phyloP scores from a whole-genome alignment of 2,888 invertebrate species.

The Lasius platythorax region DNA sequence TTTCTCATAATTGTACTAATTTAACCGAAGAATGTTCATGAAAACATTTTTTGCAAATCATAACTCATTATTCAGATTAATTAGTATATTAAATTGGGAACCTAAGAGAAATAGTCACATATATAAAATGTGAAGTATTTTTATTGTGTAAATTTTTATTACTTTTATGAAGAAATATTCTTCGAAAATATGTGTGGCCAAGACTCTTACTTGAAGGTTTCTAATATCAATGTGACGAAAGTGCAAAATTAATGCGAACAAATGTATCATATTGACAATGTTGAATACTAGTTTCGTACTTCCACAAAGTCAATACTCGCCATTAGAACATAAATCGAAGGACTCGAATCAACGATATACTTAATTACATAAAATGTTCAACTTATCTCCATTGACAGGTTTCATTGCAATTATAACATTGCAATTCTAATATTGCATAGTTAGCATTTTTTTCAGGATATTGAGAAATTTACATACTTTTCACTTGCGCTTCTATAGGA shows the following conservation, averaged over 20 bases:
- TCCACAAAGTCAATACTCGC: conserved; percentile 51
- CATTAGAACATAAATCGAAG: conserved; percentile 39
- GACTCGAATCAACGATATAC: conserved; percentile 21
- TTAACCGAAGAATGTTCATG: too few species aligned
- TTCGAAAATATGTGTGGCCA: neutral
- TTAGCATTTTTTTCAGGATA: neutral
- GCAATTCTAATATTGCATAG: neutral
- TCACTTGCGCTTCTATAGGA: neutral
- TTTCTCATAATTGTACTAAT: too few species aligned
- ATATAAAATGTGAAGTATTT: neutral
- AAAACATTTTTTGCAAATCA: neutral
- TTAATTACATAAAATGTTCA: conserved; percentile 18
- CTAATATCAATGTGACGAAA: neutral
- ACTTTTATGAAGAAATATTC: neutral
- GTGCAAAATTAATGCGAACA: conserved; percentile 12
- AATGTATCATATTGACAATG: conserved; percentile 33
- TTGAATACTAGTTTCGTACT: conserved; percentile 42
- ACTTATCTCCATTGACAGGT: conserved; percentile 10
- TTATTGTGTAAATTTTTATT: neutral
- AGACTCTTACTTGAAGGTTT: neutral
- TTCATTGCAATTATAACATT: neutral
- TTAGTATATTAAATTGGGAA: neutral
- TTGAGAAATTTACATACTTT: conserved; percentile 3
- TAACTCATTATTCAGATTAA: neutral
- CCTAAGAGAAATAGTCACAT: neutral